Conservation (phyloP, 2,797 vertebrate genomes). For the Coranthus polyacanthus region DNA sequence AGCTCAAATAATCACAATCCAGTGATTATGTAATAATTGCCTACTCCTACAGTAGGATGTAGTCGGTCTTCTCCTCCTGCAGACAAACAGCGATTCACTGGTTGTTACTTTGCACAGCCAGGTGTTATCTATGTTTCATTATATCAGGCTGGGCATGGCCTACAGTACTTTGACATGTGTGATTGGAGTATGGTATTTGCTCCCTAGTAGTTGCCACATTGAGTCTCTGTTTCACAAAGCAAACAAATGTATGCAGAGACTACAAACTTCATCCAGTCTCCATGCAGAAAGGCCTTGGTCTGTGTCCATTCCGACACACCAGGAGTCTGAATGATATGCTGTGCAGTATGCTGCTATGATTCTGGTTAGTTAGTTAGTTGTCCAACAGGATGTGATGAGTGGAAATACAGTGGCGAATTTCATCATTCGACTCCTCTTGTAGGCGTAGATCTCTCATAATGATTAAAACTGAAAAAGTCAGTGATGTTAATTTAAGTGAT, state of each 20-base stretch:
- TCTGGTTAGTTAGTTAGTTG: neutral
- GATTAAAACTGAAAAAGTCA: neutral
- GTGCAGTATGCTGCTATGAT: neutral
- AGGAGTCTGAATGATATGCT: neutral
- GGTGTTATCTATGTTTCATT: constrained; percentile 22
- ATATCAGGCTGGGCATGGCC: constrained; percentile 11
- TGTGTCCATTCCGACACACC: neutral
- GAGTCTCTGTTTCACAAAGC: constrained; percentile 19
- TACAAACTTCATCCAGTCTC: neutral
- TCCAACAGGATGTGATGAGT: neutral
- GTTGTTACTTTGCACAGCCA: constrained; percentile 7
- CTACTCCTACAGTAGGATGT: neutral
- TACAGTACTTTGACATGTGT: constrained; percentile 22
- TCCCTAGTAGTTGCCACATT: neutral
- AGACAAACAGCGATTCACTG: constrained; percentile 4
- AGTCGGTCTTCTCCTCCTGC: neutral
- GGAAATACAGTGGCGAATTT: neutral
- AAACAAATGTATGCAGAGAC: constrained; percentile 2
- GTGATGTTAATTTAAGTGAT: neutral
- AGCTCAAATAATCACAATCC: too few species aligned
- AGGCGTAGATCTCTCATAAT: neutral
- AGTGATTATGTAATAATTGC: neutral
- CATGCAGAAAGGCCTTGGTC: neutral
- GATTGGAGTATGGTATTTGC: constrained; percentile 32
- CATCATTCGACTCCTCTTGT: constrained; percentile 3